phyloP scores from a whole-genome alignment of 23 tunicate species.

The Oikopleura vanhoeffeni region DNA sequence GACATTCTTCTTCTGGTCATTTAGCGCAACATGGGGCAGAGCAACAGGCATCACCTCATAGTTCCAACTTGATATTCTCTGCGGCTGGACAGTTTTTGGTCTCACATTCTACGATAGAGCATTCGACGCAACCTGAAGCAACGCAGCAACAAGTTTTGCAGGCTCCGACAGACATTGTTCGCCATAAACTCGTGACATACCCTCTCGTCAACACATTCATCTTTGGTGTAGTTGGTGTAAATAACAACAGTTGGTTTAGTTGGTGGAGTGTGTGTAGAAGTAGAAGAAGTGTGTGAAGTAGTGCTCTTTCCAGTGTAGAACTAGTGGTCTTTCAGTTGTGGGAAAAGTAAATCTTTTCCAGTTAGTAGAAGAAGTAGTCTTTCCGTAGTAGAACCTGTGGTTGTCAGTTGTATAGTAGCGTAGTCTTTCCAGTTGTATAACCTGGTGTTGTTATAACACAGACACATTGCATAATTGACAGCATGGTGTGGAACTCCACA shows the following conservation, averaged over 20 bases:
- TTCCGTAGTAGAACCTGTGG: background rate
- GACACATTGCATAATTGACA: slow-evolving; percentile 36
- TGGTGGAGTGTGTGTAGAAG: background rate
- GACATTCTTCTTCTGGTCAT: background rate
- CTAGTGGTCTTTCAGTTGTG: background rate
- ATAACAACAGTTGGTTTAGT: background rate
- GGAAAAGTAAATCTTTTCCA: background rate
- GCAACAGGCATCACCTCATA: background rate
- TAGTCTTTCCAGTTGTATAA: background rate
- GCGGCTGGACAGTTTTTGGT: slow-evolving; percentile 45
- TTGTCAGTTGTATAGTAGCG: background rate
- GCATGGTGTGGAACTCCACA: slow-evolving; percentile 27
- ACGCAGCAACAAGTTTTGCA: background rate
- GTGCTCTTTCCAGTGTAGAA: background rate
- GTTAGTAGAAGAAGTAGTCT: background rate
- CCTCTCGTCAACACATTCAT: background rate
- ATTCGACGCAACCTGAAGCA: slow-evolving; percentile 18
- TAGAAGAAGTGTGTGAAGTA: background rate
- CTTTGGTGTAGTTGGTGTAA: background rate
- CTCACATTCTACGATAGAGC: slow-evolving; percentile 49
- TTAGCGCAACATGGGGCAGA: background rate
- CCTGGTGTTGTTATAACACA: background rate
- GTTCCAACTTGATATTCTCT: background rate
- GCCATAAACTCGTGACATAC: background rate
- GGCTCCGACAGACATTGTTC: background rate